A percentile compares a stretch with the other conserved stretches of the same genome.
These are phyloP conservation scores for Drosophila bipectinata DNA, from an alignment of 1,140 invertebrate genomes.

Conservation along the genomic window DNA sequence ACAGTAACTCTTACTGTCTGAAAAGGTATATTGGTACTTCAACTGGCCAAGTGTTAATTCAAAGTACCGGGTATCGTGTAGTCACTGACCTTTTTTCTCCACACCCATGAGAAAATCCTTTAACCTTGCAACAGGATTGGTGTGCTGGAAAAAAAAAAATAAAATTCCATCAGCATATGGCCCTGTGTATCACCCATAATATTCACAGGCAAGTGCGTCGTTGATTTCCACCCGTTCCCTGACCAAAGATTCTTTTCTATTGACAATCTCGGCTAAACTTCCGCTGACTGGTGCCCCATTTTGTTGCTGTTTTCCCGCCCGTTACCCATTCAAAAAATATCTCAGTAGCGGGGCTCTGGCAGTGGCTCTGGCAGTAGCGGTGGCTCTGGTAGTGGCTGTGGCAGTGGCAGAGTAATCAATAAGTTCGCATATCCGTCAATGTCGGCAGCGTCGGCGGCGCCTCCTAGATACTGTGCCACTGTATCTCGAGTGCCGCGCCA, in stretches of 20 bases:
- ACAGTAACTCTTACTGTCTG: not conserved
- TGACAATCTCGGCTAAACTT: slow-evolving; percentile 74
- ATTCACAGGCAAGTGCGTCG: slow-evolving; percentile 31
- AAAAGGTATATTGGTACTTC: not conserved
- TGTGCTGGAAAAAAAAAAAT: slow-evolving; percentile 12
- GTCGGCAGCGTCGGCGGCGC: slow-evolving; percentile 4
- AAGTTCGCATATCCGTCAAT: slow-evolving; percentile 65
- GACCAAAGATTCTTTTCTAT: slow-evolving; percentile 28
- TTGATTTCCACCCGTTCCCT: slow-evolving; percentile 2
- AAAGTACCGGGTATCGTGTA: not conserved
- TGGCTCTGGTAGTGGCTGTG: not conserved
- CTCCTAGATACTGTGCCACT: not conserved
- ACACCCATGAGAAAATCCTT: not conserved
- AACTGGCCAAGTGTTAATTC: too few relatives aligned
- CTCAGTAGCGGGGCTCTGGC: not conserved
- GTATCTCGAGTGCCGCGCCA: slow-evolving; percentile 30
- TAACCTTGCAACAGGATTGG: slow-evolving; percentile 5
- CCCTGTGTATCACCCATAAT: slow-evolving; percentile 30
- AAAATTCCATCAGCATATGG: slow-evolving; percentile 41
- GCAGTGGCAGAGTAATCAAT: slow-evolving; percentile 62
- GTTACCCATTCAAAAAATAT: slow-evolving; percentile 30
- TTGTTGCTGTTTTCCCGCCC: slow-evolving; percentile 35
- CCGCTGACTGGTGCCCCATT: slow-evolving; percentile 55
- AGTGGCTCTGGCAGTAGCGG: slow-evolving; percentile 15
- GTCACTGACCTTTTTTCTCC: not conserved